A percentile compares a stretch with the other conserved stretches of the same genome.
Evolutionary conservation across 2,113 vertebrate species (phyloP).

Genomic region (Apodemus sylvaticus): DNA sequence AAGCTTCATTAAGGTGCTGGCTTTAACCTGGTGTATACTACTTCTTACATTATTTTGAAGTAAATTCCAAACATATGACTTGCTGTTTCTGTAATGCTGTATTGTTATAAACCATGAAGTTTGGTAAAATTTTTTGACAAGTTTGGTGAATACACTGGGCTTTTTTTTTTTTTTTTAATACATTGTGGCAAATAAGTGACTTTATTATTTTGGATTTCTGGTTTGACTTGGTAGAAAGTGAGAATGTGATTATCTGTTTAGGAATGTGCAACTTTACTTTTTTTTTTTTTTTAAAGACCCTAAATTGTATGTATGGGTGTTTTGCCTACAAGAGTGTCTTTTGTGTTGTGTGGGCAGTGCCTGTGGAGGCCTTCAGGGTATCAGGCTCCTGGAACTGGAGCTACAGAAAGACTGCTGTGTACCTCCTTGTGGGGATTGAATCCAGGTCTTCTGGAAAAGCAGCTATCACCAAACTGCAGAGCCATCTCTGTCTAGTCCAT

Average conservation of each 20-base stretch:
- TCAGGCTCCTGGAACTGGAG: not conserved
- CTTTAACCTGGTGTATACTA: not conserved
- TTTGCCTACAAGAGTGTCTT: not conserved
- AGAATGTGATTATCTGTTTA: not conserved
- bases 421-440: not conserved
- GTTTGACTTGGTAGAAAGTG: not conserved
- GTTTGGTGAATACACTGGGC: not conserved
- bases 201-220: not conserved
- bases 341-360: not conserved
- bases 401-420: not conserved
- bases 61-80: not conserved
- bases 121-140: not conserved
- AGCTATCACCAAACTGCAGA: not conserved
- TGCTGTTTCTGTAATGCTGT: not conserved
- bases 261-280: not conserved
- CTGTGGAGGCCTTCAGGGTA: not conserved
- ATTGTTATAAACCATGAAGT: not conserved
- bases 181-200: not conserved
- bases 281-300: not conserved
- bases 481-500: not conserved
- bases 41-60: not conserved
- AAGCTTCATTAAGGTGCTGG: not conserved
- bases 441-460: not conserved
- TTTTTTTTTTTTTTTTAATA: not conserved
- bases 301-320: not conserved